phyloP scores from a whole-genome alignment of 2,797 vertebrate genomes.

The Halcyon badia region DNA sequence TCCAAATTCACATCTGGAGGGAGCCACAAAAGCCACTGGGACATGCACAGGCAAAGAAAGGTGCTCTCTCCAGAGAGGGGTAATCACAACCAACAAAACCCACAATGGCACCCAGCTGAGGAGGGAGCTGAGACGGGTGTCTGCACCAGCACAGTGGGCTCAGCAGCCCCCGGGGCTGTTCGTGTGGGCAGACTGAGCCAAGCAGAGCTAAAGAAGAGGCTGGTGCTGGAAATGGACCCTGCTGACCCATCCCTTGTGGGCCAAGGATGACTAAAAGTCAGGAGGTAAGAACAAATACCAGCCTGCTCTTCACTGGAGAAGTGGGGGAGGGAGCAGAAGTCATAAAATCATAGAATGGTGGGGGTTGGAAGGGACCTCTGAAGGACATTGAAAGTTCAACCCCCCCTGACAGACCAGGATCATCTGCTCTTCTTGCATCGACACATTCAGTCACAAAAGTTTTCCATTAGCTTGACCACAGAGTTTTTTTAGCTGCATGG shows the following conservation, averaged over 20 bases:
- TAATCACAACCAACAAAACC: not conserved
- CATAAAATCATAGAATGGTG: too few relatives aligned
- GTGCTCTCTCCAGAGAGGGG: not conserved
- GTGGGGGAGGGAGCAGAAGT: not conserved
- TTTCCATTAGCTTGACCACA: not conserved
- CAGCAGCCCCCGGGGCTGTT: not conserved
- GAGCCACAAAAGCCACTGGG: not conserved
- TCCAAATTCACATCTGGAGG: not conserved
- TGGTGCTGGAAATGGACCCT: not conserved
- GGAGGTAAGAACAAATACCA: not conserved
- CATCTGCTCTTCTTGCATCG: too few relatives aligned
- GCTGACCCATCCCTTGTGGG: fast-evolving
- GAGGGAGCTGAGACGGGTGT: not conserved
- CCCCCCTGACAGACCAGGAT: too few relatives aligned
- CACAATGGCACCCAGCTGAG: not conserved
- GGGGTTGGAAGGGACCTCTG: too few relatives aligned
- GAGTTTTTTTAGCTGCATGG: not conserved
- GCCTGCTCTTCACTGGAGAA: not conserved
- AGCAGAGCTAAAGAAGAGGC: not conserved
- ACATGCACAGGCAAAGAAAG: not conserved
- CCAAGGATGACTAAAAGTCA: not conserved
- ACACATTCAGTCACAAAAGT: too few relatives aligned
- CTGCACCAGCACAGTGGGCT: not conserved
- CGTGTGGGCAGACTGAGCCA: not conserved
- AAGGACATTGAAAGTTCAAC: too few relatives aligned